These are phyloP conservation scores for Penaeus monodon DNA, from an alignment of 2,888 invertebrate genomes.

Conservation along the genomic window DNA sequence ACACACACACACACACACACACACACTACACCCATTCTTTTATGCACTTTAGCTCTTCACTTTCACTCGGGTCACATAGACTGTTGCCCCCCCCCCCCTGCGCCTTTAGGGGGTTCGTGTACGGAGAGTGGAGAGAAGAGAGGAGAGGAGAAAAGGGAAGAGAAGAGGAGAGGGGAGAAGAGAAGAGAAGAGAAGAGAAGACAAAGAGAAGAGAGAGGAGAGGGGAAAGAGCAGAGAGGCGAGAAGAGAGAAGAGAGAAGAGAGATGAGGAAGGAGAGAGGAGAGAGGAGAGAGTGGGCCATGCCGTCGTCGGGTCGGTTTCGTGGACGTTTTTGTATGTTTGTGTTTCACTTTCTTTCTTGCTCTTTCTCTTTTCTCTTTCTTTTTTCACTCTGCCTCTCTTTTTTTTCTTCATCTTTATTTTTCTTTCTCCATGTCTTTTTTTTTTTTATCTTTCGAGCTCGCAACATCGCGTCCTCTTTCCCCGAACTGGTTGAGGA, in stretches of 20 bases:
- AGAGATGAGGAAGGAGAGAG: too few relatives aligned
- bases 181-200: too few relatives aligned
- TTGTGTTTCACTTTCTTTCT: background rate
- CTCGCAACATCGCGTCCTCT: background rate
- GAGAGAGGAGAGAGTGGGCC: conserved; percentile 9
- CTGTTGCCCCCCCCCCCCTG: background rate
- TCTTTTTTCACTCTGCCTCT: background rate
- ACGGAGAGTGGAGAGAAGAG: background rate
- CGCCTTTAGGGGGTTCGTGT: background rate
- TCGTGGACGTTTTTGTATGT: background rate
- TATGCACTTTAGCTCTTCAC: too few relatives aligned
- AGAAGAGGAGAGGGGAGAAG: too few relatives aligned
- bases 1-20: background rate
- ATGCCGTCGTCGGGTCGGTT: background rate
- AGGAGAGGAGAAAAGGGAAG: too few relatives aligned
- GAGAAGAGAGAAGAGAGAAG: too few relatives aligned
- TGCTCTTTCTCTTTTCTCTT: background rate
- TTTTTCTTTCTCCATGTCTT: background rate
- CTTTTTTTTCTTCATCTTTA: background rate
- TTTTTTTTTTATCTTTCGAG: background rate
- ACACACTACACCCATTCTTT: too few relatives aligned
- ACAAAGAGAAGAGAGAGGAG: too few relatives aligned
- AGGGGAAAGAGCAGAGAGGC: too few relatives aligned
- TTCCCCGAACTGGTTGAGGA: background rate
- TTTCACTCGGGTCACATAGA: too few relatives aligned